phyloP scores from a whole-genome alignment of 1,140 invertebrate genomes.

The Leptoteleia sp. region DNA sequence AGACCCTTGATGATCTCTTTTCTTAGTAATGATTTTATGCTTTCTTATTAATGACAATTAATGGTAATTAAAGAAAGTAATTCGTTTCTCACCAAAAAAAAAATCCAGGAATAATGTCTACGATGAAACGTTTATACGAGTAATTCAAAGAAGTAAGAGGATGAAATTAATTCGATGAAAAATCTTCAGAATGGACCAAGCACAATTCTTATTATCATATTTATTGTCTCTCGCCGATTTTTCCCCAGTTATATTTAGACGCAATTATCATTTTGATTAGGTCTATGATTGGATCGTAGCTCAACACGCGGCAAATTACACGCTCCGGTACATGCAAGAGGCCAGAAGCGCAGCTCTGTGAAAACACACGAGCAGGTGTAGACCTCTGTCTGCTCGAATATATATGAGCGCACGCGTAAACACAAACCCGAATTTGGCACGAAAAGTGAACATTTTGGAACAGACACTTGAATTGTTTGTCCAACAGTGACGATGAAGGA shows the following conservation, averaged over 20 bases:
- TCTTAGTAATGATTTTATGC: too few species aligned
- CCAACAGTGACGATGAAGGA: conserved; percentile 43
- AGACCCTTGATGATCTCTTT: too few species aligned
- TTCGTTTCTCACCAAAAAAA: too few species aligned
- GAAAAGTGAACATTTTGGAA: conserved; percentile 59
- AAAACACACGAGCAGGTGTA: conserved; percentile 61
- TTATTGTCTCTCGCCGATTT: too few species aligned
- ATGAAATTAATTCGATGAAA: too few species aligned
- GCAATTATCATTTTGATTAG: conserved; percentile 68
- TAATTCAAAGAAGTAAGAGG: too few species aligned
- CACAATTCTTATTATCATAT: too few species aligned
- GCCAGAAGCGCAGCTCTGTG: conserved; percentile 55
- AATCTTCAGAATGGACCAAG: too few species aligned
- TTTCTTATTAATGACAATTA: too few species aligned
- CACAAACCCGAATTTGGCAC: conserved; percentile 46
- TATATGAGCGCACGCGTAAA: conserved; percentile 64
- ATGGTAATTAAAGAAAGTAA: too few species aligned
- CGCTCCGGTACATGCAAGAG: conserved; percentile 62
- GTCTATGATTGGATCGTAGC: conserved; percentile 63
- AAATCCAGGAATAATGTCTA: too few species aligned
- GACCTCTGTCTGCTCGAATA: conserved; percentile 59
- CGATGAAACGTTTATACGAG: too few species aligned
- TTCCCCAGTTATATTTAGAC: background rate
- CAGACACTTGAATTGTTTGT: conserved; percentile 59
- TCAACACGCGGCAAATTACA: conserved; percentile 63